These are phyloP conservation scores for Leptinotarsa lineolata DNA, from an alignment of 1,140 invertebrate genomes.

Conservation along the genomic window DNA sequence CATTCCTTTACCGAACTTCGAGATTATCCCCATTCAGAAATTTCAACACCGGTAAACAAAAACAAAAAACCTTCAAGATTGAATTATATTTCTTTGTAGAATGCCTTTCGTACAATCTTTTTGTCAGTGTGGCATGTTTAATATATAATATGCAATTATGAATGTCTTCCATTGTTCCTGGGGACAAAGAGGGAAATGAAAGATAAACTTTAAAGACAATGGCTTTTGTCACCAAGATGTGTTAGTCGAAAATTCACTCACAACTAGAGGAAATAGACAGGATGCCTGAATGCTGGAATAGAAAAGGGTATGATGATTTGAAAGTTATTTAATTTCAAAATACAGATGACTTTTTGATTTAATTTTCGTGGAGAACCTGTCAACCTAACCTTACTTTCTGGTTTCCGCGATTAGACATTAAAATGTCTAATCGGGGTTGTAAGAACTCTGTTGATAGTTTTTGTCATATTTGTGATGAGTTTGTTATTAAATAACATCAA, in stretches of 20 bases:
- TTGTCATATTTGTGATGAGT: too few species aligned
- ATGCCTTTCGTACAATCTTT: constrained; percentile 18
- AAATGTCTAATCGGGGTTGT: too few species aligned
- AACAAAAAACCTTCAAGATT: neutral
- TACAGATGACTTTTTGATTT: too few species aligned
- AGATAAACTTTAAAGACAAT: constrained; percentile 47
- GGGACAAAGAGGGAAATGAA: constrained; percentile 34
- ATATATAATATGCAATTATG: constrained; percentile 49
- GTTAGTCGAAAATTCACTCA: constrained; percentile 41
- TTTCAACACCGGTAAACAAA: neutral
- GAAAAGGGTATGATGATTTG: neutral
- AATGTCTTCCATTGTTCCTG: constrained; percentile 43
- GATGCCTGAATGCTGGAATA: neutral
- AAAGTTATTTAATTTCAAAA: too few species aligned
- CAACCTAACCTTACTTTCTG: too few species aligned
- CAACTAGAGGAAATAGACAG: constrained; percentile 12
- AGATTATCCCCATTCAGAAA: too few species aligned
- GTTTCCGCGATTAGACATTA: too few species aligned
- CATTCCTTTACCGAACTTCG: too few species aligned
- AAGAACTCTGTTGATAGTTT: too few species aligned
- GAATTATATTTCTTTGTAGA: constrained; percentile 18
- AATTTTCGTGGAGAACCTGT: too few species aligned
- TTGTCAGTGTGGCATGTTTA: constrained; percentile 38
- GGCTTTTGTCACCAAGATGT: constrained; percentile 46
- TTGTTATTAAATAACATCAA: too few species aligned